These are phyloP conservation scores for Prionailurus viverrinus DNA, from an alignment of 2,113 vertebrate genomes.

Conservation along the genomic window DNA sequence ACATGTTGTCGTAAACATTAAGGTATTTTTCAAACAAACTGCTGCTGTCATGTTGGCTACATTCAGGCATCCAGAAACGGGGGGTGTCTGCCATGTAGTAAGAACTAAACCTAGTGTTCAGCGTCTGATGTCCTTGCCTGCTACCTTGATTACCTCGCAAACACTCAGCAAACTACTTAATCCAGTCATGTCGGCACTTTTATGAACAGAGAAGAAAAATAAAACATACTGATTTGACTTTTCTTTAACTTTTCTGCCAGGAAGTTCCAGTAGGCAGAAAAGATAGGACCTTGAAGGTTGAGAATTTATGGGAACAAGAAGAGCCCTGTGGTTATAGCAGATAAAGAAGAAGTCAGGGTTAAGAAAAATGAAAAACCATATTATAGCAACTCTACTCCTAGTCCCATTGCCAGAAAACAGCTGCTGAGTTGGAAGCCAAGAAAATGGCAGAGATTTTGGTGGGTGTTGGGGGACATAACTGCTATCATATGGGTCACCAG, in stretches of 20 bases:
- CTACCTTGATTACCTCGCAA: background rate
- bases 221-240: slow-evolving; percentile 30
- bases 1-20: background rate
- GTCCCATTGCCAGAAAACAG: background rate
- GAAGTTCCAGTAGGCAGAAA: background rate
- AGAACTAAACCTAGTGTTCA: background rate
- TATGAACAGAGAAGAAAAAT: slow-evolving; percentile 52
- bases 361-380: background rate
- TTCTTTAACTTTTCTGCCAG: slow-evolving; percentile 34
- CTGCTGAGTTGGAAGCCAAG: background rate
- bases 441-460: background rate
- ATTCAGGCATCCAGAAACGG: background rate
- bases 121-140: background rate
- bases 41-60: background rate
- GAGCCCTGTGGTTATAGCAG: background rate
- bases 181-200: background rate
- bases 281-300: background rate
- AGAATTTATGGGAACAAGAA: slow-evolving; percentile 31
- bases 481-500: background rate
- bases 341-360: slow-evolving; percentile 17
- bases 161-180: background rate
- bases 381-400: background rate
- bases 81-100: background rate
- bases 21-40: background rate
- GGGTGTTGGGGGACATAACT: background rate